A percentile compares a stretch with the other conserved stretches of the same genome.
These are phyloP conservation scores for Colistium nudipinnis DNA, from an alignment of 2,113 vertebrate species.

Conservation along the genomic window DNA sequence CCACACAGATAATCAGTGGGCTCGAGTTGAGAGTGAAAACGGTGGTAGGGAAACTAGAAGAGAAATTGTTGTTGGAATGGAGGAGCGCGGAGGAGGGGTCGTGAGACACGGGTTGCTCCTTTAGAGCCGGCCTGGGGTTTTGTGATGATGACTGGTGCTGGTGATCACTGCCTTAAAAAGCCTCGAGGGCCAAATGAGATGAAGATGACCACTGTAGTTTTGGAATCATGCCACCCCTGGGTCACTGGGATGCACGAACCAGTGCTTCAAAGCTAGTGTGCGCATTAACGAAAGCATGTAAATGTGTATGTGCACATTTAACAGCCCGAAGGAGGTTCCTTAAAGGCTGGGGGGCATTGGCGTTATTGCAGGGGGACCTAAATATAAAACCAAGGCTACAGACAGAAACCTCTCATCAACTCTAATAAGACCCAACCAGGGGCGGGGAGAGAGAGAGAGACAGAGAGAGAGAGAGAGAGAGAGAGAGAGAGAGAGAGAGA, in stretches of 20 bases:
- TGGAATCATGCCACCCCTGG: conserved; percentile 31
- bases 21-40: conserved; percentile 26
- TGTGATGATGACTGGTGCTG: conserved; percentile 29
- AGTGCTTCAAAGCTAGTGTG: conserved; percentile 10
- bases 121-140: conserved; percentile 30
- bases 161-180: conserved; percentile 31
- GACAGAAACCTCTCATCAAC: conserved; percentile 73
- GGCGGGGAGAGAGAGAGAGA: conserved; percentile 39
- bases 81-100: conserved; percentile 20
- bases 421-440: conserved; percentile 73
- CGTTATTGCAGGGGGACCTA: conserved; percentile 64
- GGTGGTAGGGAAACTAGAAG: conserved; percentile 12
- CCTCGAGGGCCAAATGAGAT: conserved; percentile 38
- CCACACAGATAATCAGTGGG: conserved; percentile 28
- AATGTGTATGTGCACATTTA: conserved; percentile 48
- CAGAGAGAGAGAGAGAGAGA: not conserved
- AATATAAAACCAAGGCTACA: conserved; percentile 77
- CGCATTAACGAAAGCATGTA: conserved; percentile 35
- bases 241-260: conserved; percentile 29
- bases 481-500: not conserved
- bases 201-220: conserved; percentile 29
- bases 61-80: conserved; percentile 19
- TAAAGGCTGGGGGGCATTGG: conserved; percentile 55
- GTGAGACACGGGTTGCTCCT: conserved; percentile 24
- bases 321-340: conserved; percentile 58